Base-by-base conservation (phyloP, 2,888 invertebrate species). In the Phyto melanocephala region DNA sequence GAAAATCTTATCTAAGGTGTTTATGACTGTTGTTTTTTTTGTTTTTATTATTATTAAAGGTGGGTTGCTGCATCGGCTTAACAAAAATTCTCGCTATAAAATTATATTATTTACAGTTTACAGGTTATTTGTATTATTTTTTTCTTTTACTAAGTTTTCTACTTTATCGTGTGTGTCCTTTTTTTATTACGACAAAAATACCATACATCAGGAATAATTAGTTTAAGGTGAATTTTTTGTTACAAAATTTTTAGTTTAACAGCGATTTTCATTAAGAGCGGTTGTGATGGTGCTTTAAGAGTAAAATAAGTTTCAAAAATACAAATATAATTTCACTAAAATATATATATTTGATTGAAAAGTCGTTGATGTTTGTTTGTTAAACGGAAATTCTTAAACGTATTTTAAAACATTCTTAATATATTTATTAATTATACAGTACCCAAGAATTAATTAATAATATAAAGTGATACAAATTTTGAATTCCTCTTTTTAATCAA, bases 161-260 rank as follows among this genome's bases (percentile, higher is more conserved):
- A 28, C 5, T 17, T 28, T 45, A 20, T 28, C n/a, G 5, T 11
- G 37, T 20, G n/a, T n/a, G n/a, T n/a, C n/a, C 24, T 47, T 35
- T 17, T 6, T 54, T 28, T 68, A 37, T 28, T 60, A 67, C 35
- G 45, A 15, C 24, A 54, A 54, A 68, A 33, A 37, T 6, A 58
- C n/a, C 40, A 75, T 11, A 15, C 35, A 33, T 35, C 60, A 52
- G 52, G 3, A 52, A 37, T 13, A 2, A 47, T 45, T n/a, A 33
- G 58, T 62, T 80, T 58, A 40, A 15, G 47, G 47, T 47, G 37
- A 45, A 37, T 0, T 33, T 20, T 35, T 42, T 40, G 47, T 28
- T 42, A 47, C 37, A 58, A 65, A 65, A 40, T 47, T 68, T 63
- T 81, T 40, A 81, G 81, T 81, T 68, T 56, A n/a, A 13, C 6